These are phyloP conservation scores for Crepidodera aurea DNA, from an alignment of 2,888 invertebrate species.

Conservation along the genomic window DNA sequence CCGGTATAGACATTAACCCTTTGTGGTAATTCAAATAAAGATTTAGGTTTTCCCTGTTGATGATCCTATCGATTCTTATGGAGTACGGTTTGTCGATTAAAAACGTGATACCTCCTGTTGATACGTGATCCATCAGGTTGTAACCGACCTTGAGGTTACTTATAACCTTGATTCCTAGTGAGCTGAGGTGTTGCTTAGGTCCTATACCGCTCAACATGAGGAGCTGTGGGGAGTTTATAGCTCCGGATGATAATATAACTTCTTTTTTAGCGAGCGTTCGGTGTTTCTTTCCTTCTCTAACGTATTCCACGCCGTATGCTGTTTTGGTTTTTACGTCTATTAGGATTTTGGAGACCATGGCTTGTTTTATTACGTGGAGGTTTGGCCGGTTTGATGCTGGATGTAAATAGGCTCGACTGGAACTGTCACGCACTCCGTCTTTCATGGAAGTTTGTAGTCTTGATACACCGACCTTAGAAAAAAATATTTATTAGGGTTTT, in stretches of 20 bases:
- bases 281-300: slow-evolving; percentile 50
- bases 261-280: slow-evolving; percentile 64
- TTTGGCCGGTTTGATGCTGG: slow-evolving; percentile 62
- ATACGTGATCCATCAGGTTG: slow-evolving; percentile 67
- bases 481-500: neutral
- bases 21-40: slow-evolving; percentile 59
- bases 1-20: slow-evolving; percentile 65
- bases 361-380: slow-evolving; percentile 64
- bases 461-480: slow-evolving; percentile 63
- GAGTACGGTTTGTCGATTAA: slow-evolving; percentile 64
- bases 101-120: slow-evolving; percentile 74
- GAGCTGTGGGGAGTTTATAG: slow-evolving; percentile 79
- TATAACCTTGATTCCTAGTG: slow-evolving; percentile 61
- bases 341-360: slow-evolving; percentile 63
- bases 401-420: slow-evolving; percentile 65
- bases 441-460: slow-evolving; percentile 65
- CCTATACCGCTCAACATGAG: slow-evolving; percentile 75
- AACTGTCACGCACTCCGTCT: slow-evolving; percentile 62
- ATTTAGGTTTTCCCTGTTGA: slow-evolving; percentile 50
- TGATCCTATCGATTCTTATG: slow-evolving; percentile 54
- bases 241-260: slow-evolving; percentile 69
- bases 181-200: slow-evolving; percentile 59
- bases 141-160: slow-evolving; percentile 64
- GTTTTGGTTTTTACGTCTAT: slow-evolving; percentile 59
- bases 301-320: slow-evolving; percentile 62